These are phyloP conservation scores for Smutsia gigantea DNA, from an alignment of 2,797 vertebrate species.

Conservation along the genomic window DNA sequence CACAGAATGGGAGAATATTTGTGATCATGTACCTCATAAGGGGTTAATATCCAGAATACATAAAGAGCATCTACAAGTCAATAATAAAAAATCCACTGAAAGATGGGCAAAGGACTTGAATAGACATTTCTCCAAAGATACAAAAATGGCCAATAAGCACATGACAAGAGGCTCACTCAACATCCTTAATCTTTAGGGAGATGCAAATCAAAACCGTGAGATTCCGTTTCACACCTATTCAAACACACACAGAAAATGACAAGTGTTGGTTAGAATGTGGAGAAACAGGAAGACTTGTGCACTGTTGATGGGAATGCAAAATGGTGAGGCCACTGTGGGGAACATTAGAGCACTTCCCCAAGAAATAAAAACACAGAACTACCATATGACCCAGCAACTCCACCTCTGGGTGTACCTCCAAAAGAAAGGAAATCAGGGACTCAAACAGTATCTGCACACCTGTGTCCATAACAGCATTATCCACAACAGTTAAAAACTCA, in stretches of 20 bases:
- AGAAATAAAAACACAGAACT: fast-evolving
- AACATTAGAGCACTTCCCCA: fast-evolving
- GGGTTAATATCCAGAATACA: neutral
- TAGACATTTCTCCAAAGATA: neutral
- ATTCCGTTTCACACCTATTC: fast-evolving
- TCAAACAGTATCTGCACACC: neutral
- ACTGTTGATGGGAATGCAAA: fast-evolving
- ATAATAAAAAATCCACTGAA: neutral
- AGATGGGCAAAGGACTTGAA: neutral
- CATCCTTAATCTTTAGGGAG: fast-evolving
- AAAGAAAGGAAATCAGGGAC: fast-evolving
- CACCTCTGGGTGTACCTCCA: fast-evolving
- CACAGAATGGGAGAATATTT: neutral
- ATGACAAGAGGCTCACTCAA: fast-evolving
- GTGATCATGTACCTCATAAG: neutral
- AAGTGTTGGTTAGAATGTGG: neutral
- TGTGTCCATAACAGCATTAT: fast-evolving
- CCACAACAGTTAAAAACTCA: neutral
- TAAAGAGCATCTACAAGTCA: neutral
- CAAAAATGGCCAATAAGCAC: too few relatives aligned
- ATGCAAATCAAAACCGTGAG: too few relatives aligned
- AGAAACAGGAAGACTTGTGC: fast-evolving
- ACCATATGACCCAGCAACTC: fast-evolving
- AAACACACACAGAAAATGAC: neutral
- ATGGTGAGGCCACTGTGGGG: fast-evolving